Evolutionary conservation across 2,888 invertebrate species (phyloP).

Genomic region (Aquatica leii): DNA sequence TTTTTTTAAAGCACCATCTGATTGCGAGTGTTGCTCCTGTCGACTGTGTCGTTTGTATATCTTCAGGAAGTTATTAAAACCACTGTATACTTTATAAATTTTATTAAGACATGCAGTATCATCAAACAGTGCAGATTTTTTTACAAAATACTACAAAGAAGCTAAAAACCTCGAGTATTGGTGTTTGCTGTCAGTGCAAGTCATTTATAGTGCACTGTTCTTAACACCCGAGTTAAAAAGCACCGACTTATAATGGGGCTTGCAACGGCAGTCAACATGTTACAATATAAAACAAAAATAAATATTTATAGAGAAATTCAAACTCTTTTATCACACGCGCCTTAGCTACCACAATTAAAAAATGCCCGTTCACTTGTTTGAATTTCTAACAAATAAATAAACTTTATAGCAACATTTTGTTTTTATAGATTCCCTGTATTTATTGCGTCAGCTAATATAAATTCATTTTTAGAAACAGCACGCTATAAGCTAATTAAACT

Average conservation of each 20-base stretch:
- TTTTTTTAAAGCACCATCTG: no score
- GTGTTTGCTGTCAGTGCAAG: neutral
- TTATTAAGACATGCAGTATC: conserved; percentile 28
- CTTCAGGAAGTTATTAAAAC: no score
- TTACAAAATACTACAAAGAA: conserved; percentile 29
- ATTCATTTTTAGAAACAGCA: conserved; percentile 11
- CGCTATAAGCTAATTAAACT: conserved; percentile 16
- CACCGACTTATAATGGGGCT: no score
- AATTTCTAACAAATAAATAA: conserved; percentile 4
- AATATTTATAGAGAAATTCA: conserved; percentile 10
- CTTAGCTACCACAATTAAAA: conserved; percentile 6
- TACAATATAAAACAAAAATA: neutral
- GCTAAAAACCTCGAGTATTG: conserved; percentile 20
- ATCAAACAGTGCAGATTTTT: conserved; percentile 28
- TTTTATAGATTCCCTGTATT: conserved; percentile 17
- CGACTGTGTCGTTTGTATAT: no score
- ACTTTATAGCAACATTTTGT: neutral
- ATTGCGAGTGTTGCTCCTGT: no score
- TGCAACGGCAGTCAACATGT: neutral
- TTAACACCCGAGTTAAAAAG: neutral
- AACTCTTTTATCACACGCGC: conserved; percentile 8
- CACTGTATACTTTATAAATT: conserved; percentile 10
- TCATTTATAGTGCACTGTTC: no score
- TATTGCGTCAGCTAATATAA: neutral
- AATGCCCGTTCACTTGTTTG: neutral